Evolutionary conservation across 2,113 vertebrate species (phyloP).

Genomic region (Pampusana beccarii): DNA sequence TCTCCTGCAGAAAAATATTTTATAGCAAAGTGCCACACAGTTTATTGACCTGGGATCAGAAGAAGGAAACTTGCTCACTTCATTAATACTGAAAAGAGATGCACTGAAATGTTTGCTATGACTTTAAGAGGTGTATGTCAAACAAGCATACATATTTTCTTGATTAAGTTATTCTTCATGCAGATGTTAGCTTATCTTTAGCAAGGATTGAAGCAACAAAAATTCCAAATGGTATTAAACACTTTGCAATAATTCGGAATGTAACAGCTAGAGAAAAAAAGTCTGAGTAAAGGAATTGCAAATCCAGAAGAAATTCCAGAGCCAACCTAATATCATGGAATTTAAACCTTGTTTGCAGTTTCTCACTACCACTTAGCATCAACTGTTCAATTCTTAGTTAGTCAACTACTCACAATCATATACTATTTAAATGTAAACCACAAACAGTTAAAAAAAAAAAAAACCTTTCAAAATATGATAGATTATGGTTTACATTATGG

Average conservation of each 20-base stretch:
- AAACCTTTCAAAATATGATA: neutral
- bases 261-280: neutral
- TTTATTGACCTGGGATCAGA: neutral
- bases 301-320: neutral
- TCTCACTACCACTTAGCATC: neutral
- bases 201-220: neutral
- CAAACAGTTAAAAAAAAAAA: neutral
- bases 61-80: neutral
- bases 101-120: neutral
- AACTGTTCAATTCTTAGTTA: neutral
- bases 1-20: neutral
- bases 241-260: neutral
- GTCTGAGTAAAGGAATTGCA: neutral
- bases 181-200: neutral
- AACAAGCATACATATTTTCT: fast-evolving
- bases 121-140: neutral
- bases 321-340: neutral
- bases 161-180: neutral
- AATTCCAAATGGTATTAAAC: neutral
- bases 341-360: neutral
- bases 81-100: neutral
- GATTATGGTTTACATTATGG: neutral
- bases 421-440: neutral
- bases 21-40: neutral
- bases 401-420: neutral